Evolutionary conservation across 1,140 invertebrate genomes (phyloP).

Genomic region (Leptopilina boulardi): DNA sequence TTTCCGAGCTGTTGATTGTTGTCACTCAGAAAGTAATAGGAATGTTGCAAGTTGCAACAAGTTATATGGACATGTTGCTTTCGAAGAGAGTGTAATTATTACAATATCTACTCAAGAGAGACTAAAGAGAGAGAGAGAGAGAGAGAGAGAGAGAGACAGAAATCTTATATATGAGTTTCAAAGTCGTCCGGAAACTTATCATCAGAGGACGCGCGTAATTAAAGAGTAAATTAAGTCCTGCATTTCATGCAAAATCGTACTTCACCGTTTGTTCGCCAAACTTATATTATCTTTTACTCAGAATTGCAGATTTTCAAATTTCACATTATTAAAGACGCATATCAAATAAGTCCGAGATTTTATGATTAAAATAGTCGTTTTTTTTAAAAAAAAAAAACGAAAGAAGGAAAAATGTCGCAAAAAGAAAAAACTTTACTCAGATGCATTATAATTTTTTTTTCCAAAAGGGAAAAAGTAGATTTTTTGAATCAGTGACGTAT

Average conservation of each 20-base stretch:
- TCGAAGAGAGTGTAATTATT: conserved; percentile 6
- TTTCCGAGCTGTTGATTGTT: conserved; percentile 27
- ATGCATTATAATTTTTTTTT: too few species aligned
- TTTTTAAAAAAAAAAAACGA: not conserved
- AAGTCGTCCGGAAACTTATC: conserved; percentile 18
- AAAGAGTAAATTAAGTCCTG: conserved; percentile 30
- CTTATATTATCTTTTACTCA: conserved; percentile 25
- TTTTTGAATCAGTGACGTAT: too few species aligned
- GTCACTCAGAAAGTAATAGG: conserved; percentile 14
- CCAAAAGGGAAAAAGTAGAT: too few species aligned
- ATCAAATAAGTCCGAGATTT: conserved; percentile 6
- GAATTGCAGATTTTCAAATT: conserved; percentile 25
- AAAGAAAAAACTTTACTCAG: too few species aligned
- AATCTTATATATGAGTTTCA: conserved; percentile 18
- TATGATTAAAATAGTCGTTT: conserved; percentile 18
- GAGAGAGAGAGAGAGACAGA: not conserved
- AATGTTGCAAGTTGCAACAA: conserved; percentile 23
- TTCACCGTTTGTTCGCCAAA: conserved; percentile 17
- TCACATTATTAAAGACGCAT: conserved; percentile 18
- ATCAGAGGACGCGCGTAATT: conserved; percentile 24
- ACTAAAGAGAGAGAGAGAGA: not conserved
- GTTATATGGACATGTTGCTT: conserved; percentile 25
- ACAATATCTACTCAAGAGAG: not conserved
- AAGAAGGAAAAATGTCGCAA: too few species aligned
- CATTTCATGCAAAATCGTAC: conserved; percentile 27